Evolutionary conservation across 2,113 vertebrate species (phyloP), one percentile per base, ranked within the genome.

Genomic region (Tachysurus vachellii): DNA sequence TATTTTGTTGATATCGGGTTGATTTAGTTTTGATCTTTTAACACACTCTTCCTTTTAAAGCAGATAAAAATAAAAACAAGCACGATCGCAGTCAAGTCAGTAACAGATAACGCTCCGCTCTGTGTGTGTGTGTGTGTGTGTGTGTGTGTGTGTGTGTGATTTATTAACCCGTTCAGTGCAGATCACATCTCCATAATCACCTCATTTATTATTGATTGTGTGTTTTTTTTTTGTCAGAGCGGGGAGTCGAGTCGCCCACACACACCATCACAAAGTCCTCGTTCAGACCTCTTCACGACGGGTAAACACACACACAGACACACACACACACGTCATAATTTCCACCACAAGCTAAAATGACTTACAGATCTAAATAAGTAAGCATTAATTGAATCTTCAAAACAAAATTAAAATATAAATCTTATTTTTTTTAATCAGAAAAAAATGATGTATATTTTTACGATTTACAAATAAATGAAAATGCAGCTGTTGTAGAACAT

Each of bases 201-300:
- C 82, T 71, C 47, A 80, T 66, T 23, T 54, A 64, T 77, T 82
- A 53, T 42, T 54, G 53, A 66, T 83, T 73, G 31, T 75, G 56
- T 5, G 87, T 66, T 77, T 88, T 79, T 85, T 88, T 50, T 50
- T 50, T 50, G 90, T 76, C 92, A 99, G 97, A 99, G 89, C 96
- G 97, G 93, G 97, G 98, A 96, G 96, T 96, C 68, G 97, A 97
- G 88, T 97, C 98, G 75, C 97, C 97, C 17, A 95, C 97, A 89
- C 98, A 95, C 91, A 95, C 93, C 84, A 91, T 97, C 91, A 98
- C 77, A 57, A 80, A 98, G 94, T 97, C 97, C 62, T 96, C 98
- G 75, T 99, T 99, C 94, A 97, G 98, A 93, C 96, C 97, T 21
- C 95, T 97, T 82, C 97, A 97, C 88, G 97, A 99, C 96, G 98